Conservation (phyloP, 2,113 vertebrate genomes). For the Athene noctua region DNA sequence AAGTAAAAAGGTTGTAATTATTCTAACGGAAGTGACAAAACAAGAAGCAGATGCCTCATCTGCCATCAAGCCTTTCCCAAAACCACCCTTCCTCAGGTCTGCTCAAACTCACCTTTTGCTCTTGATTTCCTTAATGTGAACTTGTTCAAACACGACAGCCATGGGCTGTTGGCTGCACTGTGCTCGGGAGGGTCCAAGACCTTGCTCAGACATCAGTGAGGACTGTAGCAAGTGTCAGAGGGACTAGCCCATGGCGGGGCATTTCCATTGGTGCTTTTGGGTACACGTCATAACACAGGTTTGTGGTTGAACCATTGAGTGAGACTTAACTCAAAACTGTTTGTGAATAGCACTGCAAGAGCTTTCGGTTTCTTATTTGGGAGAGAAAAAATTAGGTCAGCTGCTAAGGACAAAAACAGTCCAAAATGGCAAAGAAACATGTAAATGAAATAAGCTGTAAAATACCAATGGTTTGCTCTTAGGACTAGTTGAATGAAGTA, state of each 20-base stretch:
- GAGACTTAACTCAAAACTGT: background rate
- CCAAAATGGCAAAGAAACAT: background rate
- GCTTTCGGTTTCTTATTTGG: background rate
- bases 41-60: background rate
- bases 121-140: background rate
- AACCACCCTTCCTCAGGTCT: background rate
- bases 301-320: background rate
- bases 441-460: background rate
- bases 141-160: background rate
- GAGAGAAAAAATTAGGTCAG: background rate
- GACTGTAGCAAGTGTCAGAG: background rate
- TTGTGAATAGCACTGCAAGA: background rate
- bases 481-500: background rate
- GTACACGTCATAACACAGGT: accelerated
- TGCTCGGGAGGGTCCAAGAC: background rate
- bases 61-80: background rate
- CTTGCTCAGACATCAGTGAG: background rate
- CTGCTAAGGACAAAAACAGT: background rate
- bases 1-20: background rate
- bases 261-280: background rate
- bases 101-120: background rate
- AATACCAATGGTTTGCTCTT: background rate
- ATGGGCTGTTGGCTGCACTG: accelerated
- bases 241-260: background rate
- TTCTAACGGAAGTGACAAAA: background rate